Evolutionary conservation across 64 coral and sea anemone species (phyloP).

Genomic region (Cladopsammia gracilis): DNA sequence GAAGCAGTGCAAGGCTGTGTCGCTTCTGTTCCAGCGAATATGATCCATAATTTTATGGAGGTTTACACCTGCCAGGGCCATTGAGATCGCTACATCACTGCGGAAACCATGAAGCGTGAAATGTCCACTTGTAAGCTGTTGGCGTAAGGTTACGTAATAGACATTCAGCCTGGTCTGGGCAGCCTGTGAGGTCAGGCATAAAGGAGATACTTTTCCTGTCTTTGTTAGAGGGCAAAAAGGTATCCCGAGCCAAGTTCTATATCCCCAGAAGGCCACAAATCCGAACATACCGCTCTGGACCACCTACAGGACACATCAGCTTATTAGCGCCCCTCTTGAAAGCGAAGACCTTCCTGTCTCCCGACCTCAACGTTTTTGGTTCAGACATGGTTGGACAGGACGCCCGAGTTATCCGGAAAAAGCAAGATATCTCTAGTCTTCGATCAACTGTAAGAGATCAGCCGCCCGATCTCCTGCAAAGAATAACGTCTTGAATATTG

Average conservation of each 20-base stretch:
- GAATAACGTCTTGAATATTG: too few species aligned
- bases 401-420: too few species aligned
- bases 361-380: too few species aligned
- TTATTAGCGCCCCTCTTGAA: neutral
- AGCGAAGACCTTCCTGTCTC: too few species aligned
- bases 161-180: slow-evolving; percentile 3
- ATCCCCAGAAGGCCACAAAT: neutral
- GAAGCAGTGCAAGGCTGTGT: slow-evolving; percentile 17
- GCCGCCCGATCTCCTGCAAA: too few species aligned
- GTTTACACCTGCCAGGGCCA: neutral
- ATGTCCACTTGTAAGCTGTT: neutral
- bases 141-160: neutral
- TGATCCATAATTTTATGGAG: slow-evolving; percentile 39
- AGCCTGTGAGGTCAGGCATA: neutral
- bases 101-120: slow-evolving; percentile 1
- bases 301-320: neutral
- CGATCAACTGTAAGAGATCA: too few species aligned
- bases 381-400: too few species aligned
- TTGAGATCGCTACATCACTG: neutral
- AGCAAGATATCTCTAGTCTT: too few species aligned
- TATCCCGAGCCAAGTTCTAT: neutral
- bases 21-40: slow-evolving; percentile 8
- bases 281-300: too few species aligned
- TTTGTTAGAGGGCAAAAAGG: slow-evolving; percentile 10
- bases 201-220: neutral